Base-by-base conservation (phyloP, 2,888 invertebrate species). In the Caradrina clavipalpis region DNA sequence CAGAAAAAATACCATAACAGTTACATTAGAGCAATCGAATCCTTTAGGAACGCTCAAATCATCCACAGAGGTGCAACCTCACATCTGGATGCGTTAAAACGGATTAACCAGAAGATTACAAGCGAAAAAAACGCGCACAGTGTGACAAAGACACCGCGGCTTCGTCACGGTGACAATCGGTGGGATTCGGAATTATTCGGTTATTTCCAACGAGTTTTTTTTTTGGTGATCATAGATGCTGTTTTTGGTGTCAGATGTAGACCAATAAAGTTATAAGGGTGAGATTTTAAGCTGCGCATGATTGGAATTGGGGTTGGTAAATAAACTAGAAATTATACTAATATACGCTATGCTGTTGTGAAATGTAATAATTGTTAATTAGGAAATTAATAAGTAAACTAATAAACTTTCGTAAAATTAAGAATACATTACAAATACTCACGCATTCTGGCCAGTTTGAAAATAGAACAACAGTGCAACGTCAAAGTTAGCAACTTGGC, bases 41-140 rank as follows among this genome's bases (percentile, higher is more conserved):
- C 87, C 86, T 87, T 89, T 87, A 80, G 82, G 83, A 86, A 86
- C 77, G 82, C 83, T 84, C 86, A 89, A 89, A 90, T 91, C 88
- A 80, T 81, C 79, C 61, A 78, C 66, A 76, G 84, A 75, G 82
- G 76, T 87, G 86, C 88, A 80, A 84, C 86, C 85, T 87, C 94
- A 92, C 96, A 96, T 96, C 95, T 96, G 95, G 93, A 90, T 89
- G 93, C 92, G 94, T 93, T 95, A 94, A 95, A 96, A 95, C 93
- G 95, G 96, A 95, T 96, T 96, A 96, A 89, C 90, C 80, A 85
- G 87, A 90, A 94, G 95, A 95, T 96, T 95, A 95, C 93, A 93
- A 90, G 90, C 85, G 66, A 93, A 94, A 95, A 94, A 90, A 85
- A 85, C 78, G 68, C 82, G 78, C 84, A 81, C 82, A 79, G 73